Conservation (phyloP, 1,140 invertebrate species). For the Frieseomelitta varia region DNA sequence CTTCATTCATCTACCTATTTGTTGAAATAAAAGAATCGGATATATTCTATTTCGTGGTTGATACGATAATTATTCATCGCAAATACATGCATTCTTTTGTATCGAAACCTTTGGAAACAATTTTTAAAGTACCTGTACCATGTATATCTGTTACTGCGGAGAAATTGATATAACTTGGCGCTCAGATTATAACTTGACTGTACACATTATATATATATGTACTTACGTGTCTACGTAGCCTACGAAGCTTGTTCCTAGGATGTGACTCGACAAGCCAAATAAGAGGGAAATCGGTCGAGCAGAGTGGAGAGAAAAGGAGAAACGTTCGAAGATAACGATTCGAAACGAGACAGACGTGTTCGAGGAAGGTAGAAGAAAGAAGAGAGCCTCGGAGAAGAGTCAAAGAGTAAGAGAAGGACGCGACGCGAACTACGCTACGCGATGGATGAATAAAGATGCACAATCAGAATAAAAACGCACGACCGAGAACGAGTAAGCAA, state of each 20-base stretch:
- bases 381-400: not conserved
- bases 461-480: slow-evolving; percentile 48
- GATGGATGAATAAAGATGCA: slow-evolving; percentile 38
- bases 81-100: not conserved
- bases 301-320: slow-evolving; percentile 3
- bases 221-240: too few relatives aligned
- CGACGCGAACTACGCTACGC: slow-evolving; percentile 6
- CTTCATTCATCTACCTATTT: too few relatives aligned
- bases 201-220: slow-evolving; percentile 17
- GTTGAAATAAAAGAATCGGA: not conserved
- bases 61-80: not conserved
- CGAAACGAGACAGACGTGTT: not conserved
- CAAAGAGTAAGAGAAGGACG: slow-evolving; percentile 16
- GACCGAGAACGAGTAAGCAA: slow-evolving; percentile 30
- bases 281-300: slow-evolving; percentile 34
- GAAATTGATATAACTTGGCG: slow-evolving; percentile 70
- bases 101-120: not conserved
- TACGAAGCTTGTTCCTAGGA: slow-evolving; percentile 27
- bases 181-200: not conserved
- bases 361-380: slow-evolving; percentile 12
- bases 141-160: slow-evolving; percentile 68
- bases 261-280: slow-evolving; percentile 38
- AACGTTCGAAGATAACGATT: not conserved
- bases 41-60: not conserved
- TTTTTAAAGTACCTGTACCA: slow-evolving; percentile 64